Percentiles rank a stretch among this genome's conserved stretches.
phyloP scores from a whole-genome alignment of 2,797 vertebrate species.

The Pseudomugil tenellus region DNA sequence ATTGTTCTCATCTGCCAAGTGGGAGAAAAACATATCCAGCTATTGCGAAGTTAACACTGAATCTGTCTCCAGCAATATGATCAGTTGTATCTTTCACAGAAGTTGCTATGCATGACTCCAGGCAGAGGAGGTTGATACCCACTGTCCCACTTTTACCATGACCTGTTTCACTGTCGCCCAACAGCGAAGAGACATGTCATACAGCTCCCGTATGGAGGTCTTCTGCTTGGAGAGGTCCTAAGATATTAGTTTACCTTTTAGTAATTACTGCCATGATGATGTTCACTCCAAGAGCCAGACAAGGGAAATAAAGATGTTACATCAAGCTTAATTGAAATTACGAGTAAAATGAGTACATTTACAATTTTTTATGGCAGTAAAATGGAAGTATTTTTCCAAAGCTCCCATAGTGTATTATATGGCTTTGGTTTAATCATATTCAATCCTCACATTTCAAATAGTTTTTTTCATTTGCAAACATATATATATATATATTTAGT shows the following conservation, averaged over 20 bases:
- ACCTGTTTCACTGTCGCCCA: slow-evolving; percentile 19
- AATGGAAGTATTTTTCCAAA: not conserved
- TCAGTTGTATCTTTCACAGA: slow-evolving; percentile 68
- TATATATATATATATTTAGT: too few relatives aligned
- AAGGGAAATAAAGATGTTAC: not conserved
- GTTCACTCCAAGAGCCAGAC: not conserved
- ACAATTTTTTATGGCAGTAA: not conserved
- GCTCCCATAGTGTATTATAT: not conserved
- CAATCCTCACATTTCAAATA: slow-evolving; percentile 9
- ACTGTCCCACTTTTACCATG: slow-evolving; percentile 41
- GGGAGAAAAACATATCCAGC: slow-evolving; percentile 47
- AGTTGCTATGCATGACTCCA: slow-evolving; percentile 38
- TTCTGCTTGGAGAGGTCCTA: slow-evolving; percentile 64
- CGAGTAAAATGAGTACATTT: slow-evolving; percentile 1
- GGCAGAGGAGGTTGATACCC: slow-evolving; percentile 43
- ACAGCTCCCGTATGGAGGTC: slow-evolving; percentile 58
- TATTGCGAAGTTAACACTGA: slow-evolving; percentile 45
- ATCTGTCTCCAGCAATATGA: slow-evolving; percentile 55
- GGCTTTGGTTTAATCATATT: slow-evolving; percentile 6
- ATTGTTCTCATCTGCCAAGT: slow-evolving; percentile 62
- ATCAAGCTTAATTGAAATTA: not conserved
- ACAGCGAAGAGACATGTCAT: slow-evolving; percentile 23
- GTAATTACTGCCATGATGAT: not conserved
- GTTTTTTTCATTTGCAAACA: slow-evolving; percentile 13
- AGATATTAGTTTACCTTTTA: slow-evolving; percentile 8